Percentiles rank a stretch among this genome's conserved stretches.
Evolutionary conservation across 2,888 invertebrate genomes (phyloP).

Genomic region (Oasisia sp.): DNA sequence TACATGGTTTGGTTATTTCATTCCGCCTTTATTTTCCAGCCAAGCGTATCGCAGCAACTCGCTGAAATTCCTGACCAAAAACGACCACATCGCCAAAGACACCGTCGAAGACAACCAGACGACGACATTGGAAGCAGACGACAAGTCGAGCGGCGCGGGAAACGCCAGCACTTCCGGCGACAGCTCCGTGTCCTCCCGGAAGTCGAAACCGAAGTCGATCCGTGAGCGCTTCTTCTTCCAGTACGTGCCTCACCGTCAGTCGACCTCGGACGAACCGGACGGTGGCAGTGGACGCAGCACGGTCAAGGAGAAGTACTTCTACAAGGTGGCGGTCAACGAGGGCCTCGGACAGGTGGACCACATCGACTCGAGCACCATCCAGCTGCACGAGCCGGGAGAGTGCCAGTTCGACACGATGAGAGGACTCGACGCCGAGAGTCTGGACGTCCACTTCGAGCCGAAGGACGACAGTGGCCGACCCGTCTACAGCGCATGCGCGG

Average conservation of each 20-base stretch:
- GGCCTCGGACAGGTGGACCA: neutral
- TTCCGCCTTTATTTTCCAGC: neutral
- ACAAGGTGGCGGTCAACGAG: slow-evolving; percentile 13
- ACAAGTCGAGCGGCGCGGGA: neutral
- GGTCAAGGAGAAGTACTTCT: slow-evolving; percentile 6
- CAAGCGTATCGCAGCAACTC: slow-evolving; percentile 6
- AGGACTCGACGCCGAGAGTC: neutral
- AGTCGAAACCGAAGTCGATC: neutral
- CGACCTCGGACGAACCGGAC: neutral
- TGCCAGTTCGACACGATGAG: neutral
- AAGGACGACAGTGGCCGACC: neutral
- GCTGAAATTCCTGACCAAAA: neutral
- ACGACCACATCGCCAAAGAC: neutral
- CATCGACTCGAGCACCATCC: slow-evolving; percentile 4
- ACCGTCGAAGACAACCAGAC: neutral
- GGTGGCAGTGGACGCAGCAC: neutral
- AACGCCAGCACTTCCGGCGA: neutral
- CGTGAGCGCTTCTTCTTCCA: neutral
- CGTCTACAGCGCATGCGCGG: neutral
- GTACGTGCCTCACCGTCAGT: neutral
- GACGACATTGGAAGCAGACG: neutral
- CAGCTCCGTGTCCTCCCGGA: neutral
- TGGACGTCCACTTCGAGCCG: neutral
- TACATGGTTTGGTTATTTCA: neutral
- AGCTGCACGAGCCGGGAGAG: neutral